phyloP scores from a whole-genome alignment of 1,140 invertebrate species.

The Drosophila ironensis region DNA sequence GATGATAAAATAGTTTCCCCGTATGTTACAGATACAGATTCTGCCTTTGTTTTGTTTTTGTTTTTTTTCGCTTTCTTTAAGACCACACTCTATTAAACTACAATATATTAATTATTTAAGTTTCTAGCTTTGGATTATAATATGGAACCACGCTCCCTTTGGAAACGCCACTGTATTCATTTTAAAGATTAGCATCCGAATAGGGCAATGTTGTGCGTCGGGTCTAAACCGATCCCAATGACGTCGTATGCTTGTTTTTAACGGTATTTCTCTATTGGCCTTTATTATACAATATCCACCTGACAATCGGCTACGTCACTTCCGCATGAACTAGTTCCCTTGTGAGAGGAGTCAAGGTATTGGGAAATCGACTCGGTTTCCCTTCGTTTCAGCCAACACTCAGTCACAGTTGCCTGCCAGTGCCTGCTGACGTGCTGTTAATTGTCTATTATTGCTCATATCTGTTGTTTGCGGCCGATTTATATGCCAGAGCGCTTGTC shows the following conservation, averaged over 20 bases:
- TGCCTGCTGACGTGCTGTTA: slow-evolving; percentile 44
- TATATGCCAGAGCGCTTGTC: not conserved
- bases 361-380: slow-evolving; percentile 28
- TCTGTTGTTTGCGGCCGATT: slow-evolving; percentile 32
- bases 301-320: slow-evolving; percentile 47
- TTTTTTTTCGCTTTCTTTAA: too few relatives aligned
- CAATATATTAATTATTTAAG: too few relatives aligned
- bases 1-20: too few relatives aligned
- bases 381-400: slow-evolving; percentile 16
- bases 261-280: slow-evolving; percentile 39
- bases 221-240: slow-evolving; percentile 24
- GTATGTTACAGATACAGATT: too few relatives aligned
- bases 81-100: too few relatives aligned
- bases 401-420: not conserved
- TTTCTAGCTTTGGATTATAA: too few relatives aligned
- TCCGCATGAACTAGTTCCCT: slow-evolving; percentile 61
- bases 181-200: slow-evolving; percentile 33
- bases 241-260: slow-evolving; percentile 28
- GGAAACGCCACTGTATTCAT: not conserved
- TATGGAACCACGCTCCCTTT: too few relatives aligned
- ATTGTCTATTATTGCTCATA: slow-evolving; percentile 33
- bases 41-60: too few relatives aligned
- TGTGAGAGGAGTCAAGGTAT: slow-evolving; percentile 28
- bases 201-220: slow-evolving; percentile 8
- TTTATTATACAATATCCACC: slow-evolving; percentile 52